phyloP scores from a whole-genome alignment of 1,140 invertebrate species.

The Ganaspis sp. region DNA sequence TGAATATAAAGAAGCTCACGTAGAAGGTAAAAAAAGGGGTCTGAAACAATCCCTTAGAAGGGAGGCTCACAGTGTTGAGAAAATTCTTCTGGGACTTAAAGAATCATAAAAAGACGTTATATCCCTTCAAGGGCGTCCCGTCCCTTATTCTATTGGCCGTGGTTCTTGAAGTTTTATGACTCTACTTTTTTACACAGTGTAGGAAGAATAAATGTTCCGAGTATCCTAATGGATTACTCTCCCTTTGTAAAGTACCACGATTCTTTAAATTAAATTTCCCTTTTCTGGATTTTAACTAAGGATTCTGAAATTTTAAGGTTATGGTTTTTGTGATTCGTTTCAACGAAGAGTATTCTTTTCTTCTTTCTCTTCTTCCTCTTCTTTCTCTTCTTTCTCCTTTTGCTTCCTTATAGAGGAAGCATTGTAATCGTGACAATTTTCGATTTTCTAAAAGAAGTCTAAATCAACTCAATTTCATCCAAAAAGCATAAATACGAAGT shows the following conservation, averaged over 20 bases:
- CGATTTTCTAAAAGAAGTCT: no score
- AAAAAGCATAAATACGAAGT: no score
- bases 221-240: slow-evolving; percentile 9
- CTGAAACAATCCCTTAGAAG: background rate
- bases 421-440: no score
- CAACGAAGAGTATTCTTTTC: no score
- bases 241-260: background rate
- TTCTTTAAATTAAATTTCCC: slow-evolving; percentile 14
- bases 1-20: slow-evolving; percentile 25
- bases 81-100: slow-evolving; percentile 5
- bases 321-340: no score
- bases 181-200: slow-evolving; percentile 2
- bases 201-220: slow-evolving; percentile 9
- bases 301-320: no score
- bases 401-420: no score
- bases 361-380: no score
- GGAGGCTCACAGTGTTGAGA: background rate
- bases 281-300: background rate
- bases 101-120: slow-evolving; percentile 3
- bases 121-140: background rate
- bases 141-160: background rate
- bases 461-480: no score
- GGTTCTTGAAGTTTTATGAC: slow-evolving; percentile 3
- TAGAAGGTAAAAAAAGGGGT: background rate
- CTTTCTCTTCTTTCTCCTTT: no score